A percentile compares a stretch with the other conserved stretches of the same genome.
phyloP scores from a whole-genome alignment of 2,797 vertebrate genomes.

The Todus mexicanus region DNA sequence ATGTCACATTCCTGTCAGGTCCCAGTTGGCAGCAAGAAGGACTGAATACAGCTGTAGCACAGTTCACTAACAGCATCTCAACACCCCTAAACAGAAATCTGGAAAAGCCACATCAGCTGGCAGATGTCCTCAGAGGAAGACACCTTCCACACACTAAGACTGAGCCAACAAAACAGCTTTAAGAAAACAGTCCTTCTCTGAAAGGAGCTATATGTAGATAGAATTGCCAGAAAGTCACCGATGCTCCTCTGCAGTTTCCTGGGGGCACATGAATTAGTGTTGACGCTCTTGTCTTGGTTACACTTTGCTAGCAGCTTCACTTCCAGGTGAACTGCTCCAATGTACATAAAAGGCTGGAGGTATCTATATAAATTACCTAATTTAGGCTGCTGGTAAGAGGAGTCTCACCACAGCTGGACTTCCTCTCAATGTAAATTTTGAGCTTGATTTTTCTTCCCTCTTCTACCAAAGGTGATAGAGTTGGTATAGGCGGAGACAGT shows the following conservation, averaged over 20 bases:
- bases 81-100: background rate
- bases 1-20: background rate
- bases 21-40: background rate
- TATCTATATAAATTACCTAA: background rate
- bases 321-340: background rate
- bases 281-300: background rate
- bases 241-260: background rate
- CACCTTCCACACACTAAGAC: background rate
- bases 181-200: background rate
- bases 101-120: background rate
- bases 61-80: background rate
- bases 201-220: background rate
- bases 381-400: background rate
- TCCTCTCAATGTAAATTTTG: background rate
- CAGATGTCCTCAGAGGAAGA: background rate
- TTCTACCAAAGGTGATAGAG: background rate
- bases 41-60: background rate
- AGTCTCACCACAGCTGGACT: background rate
- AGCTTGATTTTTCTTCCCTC: background rate
- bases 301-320: background rate
- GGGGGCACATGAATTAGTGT: accelerated
- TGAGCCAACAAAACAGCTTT: background rate
- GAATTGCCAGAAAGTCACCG: background rate
- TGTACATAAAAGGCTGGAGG: background rate
- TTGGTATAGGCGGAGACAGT: background rate